phyloP scores from a whole-genome alignment of 2,888 invertebrate species.

The Drosophila austrosaltans region DNA sequence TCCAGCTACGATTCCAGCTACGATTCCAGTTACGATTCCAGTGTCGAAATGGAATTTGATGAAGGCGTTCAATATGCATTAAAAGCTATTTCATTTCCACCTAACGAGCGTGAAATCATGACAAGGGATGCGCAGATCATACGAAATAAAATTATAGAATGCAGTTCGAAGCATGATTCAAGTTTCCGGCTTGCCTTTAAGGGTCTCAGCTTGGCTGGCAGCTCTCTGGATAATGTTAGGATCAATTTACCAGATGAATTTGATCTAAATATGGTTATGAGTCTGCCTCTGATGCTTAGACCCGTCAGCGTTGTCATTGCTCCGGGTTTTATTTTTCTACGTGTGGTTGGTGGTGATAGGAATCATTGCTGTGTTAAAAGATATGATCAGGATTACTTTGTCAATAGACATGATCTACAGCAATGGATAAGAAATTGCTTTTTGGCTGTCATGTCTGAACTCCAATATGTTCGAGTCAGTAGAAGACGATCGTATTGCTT shows the following conservation, averaged over 20 bases:
- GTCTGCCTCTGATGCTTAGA: constrained; percentile 38
- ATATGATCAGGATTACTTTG: constrained; percentile 20
- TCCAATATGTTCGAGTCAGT: constrained; percentile 31
- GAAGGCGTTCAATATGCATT: constrained; percentile 45
- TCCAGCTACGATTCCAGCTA: not conserved
- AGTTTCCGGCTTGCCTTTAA: constrained; percentile 39
- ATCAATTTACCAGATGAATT: constrained; percentile 68
- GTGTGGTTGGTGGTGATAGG: not conserved
- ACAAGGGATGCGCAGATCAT: constrained; percentile 48
- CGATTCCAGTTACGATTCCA: not conserved
- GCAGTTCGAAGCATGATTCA: constrained; percentile 34
- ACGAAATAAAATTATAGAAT: constrained; percentile 39
- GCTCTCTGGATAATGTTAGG: constrained; percentile 58
- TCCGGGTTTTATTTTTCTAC: constrained; percentile 38
- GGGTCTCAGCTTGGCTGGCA: constrained; percentile 52
- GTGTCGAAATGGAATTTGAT: constrained; percentile 12
- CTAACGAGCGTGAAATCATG: constrained; percentile 26
- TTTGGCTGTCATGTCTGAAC: constrained; percentile 27
- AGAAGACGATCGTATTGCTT: constrained; percentile 36
- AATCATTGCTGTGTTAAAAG: not conserved
- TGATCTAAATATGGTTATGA: constrained; percentile 59
- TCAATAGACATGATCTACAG: constrained; percentile 62
- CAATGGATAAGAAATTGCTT: constrained; percentile 60
- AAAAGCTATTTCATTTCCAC: constrained; percentile 13
- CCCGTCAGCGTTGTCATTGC: constrained; percentile 12